phyloP scores from a whole-genome alignment of 2,113 vertebrate genomes.

The Periophthalmus modestus region DNA sequence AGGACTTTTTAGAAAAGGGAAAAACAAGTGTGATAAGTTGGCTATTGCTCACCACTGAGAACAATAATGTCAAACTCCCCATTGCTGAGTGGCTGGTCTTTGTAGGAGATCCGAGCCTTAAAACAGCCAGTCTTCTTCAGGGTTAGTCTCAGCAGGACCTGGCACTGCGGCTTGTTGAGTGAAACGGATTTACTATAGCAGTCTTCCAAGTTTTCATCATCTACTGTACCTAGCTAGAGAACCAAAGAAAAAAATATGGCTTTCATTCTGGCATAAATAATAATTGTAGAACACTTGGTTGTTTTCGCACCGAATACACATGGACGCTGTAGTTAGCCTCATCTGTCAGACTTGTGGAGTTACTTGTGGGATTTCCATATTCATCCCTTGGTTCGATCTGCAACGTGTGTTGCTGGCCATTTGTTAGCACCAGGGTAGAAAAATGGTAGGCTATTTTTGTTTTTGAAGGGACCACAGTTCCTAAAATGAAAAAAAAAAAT shows the following conservation, averaged over 20 bases:
- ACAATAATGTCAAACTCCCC: constrained; percentile 99
- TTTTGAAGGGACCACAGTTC: constrained; percentile 95
- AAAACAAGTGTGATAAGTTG: not conserved
- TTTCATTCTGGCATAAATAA: not conserved
- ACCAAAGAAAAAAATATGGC: constrained; percentile 9
- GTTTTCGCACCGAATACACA: constrained; percentile 74
- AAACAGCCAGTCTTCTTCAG: constrained; percentile 91
- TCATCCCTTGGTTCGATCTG: constrained; percentile 96
- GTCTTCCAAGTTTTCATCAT: constrained; percentile 84
- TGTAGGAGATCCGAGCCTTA: constrained; percentile 90
- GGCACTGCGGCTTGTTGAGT: constrained; percentile 86
- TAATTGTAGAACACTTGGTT: not conserved
- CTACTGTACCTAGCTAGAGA: constrained; percentile 86
- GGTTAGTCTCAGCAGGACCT: constrained; percentile 89
- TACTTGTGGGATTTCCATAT: constrained; percentile 95
- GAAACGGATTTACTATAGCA: constrained; percentile 87
- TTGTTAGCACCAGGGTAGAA: constrained; percentile 94
- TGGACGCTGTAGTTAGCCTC: constrained; percentile 89
- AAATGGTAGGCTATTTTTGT: constrained; percentile 98
- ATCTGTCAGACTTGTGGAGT: constrained; percentile 87
- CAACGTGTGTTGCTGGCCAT: constrained; percentile 90
- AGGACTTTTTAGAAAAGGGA: too few species aligned
- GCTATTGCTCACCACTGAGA: constrained; percentile 85
- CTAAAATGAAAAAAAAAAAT: constrained; percentile 75
- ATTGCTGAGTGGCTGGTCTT: constrained; percentile 93